Conservation (phyloP, 2,113 vertebrate species). For the Lophius piscatorius region DNA sequence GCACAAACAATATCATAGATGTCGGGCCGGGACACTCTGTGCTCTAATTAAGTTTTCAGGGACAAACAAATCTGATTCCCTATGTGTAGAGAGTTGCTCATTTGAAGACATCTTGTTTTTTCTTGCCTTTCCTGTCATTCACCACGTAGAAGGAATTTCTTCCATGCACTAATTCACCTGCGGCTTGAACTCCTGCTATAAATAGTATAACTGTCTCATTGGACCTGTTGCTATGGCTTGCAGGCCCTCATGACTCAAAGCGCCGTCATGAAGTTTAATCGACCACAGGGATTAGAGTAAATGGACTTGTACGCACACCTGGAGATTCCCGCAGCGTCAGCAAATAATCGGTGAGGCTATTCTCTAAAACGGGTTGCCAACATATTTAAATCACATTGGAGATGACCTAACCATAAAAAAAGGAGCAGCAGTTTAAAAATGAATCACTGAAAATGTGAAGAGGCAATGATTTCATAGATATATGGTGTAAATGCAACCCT, state of each 20-base stretch:
- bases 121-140: constrained; percentile 8
- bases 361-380: not conserved
- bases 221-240: constrained; percentile 69
- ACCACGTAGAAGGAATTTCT: not conserved
- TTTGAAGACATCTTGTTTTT: not conserved
- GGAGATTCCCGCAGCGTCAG: constrained; percentile 7
- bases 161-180: constrained; percentile 54
- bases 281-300: constrained; percentile 44
- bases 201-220: constrained; percentile 53
- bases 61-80: not conserved
- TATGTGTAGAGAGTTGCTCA: too few relatives aligned
- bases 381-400: too few relatives aligned
- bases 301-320: constrained; percentile 39
- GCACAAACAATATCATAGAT: not conserved
- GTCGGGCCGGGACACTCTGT: not conserved
- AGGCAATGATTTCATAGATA: too few relatives aligned
- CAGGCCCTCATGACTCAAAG: constrained; percentile 16
- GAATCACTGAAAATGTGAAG: too few relatives aligned
- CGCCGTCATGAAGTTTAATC: constrained; percentile 19
- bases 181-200: constrained; percentile 60
- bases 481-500: too few relatives aligned
- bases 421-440: too few relatives aligned
- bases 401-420: too few relatives aligned
- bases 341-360: not conserved
- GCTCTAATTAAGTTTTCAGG: too few relatives aligned